phyloP scores from a whole-genome alignment of 2,113 vertebrate genomes.

The Podarcis muralis region DNA sequence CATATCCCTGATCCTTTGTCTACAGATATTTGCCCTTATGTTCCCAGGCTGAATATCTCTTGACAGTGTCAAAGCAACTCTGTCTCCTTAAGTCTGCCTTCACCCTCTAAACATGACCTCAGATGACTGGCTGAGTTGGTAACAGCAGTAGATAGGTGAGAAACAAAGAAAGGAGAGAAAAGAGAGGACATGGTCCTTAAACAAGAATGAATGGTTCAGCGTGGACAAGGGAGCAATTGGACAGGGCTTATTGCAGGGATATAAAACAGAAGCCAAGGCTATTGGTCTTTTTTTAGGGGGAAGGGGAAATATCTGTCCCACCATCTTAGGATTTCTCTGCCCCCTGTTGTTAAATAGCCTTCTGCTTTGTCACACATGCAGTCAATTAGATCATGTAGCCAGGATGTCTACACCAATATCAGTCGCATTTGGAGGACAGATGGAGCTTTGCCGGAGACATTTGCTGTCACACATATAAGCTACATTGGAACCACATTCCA shows the following conservation, averaged over 20 bases:
- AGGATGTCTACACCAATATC: neutral
- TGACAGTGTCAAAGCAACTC: no score
- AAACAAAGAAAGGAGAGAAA: conserved; percentile 8
- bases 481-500: neutral
- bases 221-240: neutral
- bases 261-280: conserved; percentile 47
- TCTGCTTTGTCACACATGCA: neutral
- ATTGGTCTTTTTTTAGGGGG: neutral
- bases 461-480: neutral
- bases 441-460: neutral
- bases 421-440: neutral
- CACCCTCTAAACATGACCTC: no score
- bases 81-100: no score
- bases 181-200: conserved; percentile 22
- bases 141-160: conserved; percentile 1
- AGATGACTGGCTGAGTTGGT: neutral
- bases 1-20: no score
- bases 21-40: no score
- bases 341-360: conserved; percentile 2
- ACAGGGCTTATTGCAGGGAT: conserved; percentile 33
- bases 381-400: neutral
- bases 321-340: neutral
- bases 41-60: no score
- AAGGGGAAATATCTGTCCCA: neutral
- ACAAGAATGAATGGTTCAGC: conserved; percentile 18